phyloP scores from a whole-genome alignment of 1,140 invertebrate genomes.

The Phymorhynchus buccinoides region DNA sequence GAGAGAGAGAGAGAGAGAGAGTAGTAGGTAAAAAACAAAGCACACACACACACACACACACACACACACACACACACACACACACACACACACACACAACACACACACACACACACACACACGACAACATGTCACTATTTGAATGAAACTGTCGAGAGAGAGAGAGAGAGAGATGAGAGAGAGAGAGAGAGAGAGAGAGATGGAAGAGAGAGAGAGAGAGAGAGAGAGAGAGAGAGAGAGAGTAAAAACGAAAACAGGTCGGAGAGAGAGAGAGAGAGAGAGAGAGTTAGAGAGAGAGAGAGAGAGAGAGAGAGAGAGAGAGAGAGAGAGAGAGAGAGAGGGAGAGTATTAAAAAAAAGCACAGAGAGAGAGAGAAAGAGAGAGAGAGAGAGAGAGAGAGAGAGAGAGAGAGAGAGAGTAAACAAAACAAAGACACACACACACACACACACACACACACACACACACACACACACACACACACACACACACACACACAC shows the following conservation, averaged over 20 bases:
- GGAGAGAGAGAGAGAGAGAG: background rate
- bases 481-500: no score
- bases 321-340: background rate
- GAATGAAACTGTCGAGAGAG: background rate
- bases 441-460: no score
- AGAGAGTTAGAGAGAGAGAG: background rate
- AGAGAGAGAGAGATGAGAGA: background rate
- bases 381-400: background rate
- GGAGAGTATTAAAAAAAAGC: background rate
- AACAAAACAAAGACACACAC: background rate
- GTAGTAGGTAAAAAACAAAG: no score
- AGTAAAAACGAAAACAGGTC: background rate
- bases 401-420: background rate
- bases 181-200: background rate
- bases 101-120: no score
- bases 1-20: no score
- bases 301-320: background rate
- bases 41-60: no score
- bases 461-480: no score
- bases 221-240: background rate
- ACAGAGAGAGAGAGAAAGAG: background rate
- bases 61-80: no score
- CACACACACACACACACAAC: no score
- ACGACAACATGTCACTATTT: no score
- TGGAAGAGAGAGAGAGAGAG: background rate